These are phyloP conservation scores for Ceratina japonica DNA, from an alignment of 1,140 invertebrate species.

Conservation along the genomic window DNA sequence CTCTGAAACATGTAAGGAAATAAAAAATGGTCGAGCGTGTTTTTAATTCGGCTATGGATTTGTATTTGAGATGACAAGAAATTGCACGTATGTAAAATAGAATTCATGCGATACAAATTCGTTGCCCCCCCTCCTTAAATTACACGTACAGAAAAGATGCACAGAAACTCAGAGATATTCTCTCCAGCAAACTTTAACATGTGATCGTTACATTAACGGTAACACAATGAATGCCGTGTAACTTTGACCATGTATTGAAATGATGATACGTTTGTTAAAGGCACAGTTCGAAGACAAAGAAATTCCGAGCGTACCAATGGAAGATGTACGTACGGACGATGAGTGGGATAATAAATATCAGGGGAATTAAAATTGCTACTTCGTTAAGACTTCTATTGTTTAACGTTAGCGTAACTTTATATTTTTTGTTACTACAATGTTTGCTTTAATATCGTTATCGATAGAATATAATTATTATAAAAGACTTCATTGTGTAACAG, in stretches of 20 bases:
- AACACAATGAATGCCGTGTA: background rate
- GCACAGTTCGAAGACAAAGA: constrained; percentile 66
- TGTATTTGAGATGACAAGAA: constrained; percentile 18
- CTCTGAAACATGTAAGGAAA: constrained; percentile 2
- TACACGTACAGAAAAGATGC: background rate
- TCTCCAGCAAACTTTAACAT: constrained; percentile 1
- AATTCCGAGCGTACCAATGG: constrained; percentile 45
- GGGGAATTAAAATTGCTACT: constrained; percentile 10
- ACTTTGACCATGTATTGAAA: background rate
- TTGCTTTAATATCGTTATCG: background rate
- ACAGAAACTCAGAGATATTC: constrained; percentile 7
- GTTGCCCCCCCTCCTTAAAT: background rate
- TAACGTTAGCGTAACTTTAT: constrained; percentile 9
- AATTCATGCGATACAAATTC: background rate
- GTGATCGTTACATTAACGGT: constrained; percentile 1
- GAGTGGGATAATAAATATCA: constrained; percentile 36
- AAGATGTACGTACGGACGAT: constrained; percentile 46
- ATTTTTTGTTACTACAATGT: constrained; percentile 6
- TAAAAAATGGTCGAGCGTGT: constrained; percentile 7
- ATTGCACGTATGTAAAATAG: constrained; percentile 7
- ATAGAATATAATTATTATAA: constrained; percentile 1
- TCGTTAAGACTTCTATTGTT: constrained; percentile 14
- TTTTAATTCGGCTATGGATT: constrained; percentile 4
- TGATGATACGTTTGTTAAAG: constrained; percentile 69
- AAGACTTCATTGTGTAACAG: constrained; percentile 24